Evolutionary conservation across 2,888 invertebrate genomes (phyloP), one percentile per base, ranked within the genome.

Genomic region (Blera fallax): DNA sequence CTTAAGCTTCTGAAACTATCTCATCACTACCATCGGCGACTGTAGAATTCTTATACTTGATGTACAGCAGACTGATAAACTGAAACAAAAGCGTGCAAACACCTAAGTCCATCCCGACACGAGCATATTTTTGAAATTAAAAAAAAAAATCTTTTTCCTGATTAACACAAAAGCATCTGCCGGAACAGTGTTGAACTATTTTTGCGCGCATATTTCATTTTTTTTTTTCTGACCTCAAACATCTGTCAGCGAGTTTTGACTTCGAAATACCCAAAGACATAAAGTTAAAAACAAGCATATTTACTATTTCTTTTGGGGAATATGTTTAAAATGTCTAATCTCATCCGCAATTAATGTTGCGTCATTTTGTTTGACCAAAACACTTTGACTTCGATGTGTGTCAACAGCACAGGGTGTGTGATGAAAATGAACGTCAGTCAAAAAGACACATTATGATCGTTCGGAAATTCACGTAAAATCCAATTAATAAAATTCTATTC

Each of bases 361-460:
- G 32, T 73, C 62, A 73, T 29, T 37, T 27, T 64, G 73, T 73
- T 73, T 73, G 52, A 4, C 18, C 11, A 69, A 52, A 64, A 56
- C 32, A 37, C 52, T 11, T 14, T n/a, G 0, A 6, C 29, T 16
- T n/a, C n/a, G 21, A 73, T 52, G 52, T 62, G 40, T 73, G 73
- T 62, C 73, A 62, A 37, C 58, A 29, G 24, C 34, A 29, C 18
- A 11, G 29, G 43, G 4, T 48, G 32, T 21, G 24, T 7, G 29
- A 56, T 43, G 56, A 43, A n/a, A 32, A 11, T n/a, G 24, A 34
- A 67, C 52, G 52, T 67, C 67, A 67, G 27, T 67, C 65, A 62
- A 29, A 3, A 62, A 21, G 8, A 32, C 32, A 32, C 3, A 7
- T 21, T 34, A 32, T 32, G 65, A 37, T 40, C 40, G 54, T 16